phyloP scores from a whole-genome alignment of 2,888 invertebrate species.

The Apamea crenata region DNA sequence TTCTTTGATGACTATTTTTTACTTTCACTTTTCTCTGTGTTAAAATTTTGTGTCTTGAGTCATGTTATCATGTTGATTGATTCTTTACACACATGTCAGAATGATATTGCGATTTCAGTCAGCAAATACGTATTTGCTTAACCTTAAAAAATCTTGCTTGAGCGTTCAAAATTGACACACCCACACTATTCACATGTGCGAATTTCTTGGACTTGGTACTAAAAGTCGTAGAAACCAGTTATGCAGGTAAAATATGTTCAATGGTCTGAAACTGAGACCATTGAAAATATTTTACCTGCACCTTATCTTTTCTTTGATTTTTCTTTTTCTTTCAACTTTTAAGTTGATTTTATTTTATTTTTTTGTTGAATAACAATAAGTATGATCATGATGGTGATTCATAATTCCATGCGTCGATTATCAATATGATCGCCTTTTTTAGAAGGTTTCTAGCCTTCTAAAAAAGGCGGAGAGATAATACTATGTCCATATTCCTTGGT shows the following conservation, averaged over 20 bases:
- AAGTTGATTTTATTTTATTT: not conserved
- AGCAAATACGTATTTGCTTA: conserved; percentile 16
- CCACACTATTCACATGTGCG: conserved; percentile 37
- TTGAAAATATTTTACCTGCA: too few species aligned
- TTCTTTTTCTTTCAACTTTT: not conserved
- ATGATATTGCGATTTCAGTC: conserved; percentile 19
- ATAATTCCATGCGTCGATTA: not conserved
- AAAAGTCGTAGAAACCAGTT: conserved; percentile 8
- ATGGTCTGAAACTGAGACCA: too few species aligned
- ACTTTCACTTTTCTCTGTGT: conserved; percentile 65
- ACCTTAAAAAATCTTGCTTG: conserved; percentile 10
- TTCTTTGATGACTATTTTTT: conserved; percentile 57
- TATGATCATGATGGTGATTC: conserved; percentile 11
- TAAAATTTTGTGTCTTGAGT: conserved; percentile 2
- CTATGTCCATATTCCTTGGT: not conserved
- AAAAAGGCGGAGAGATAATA: not conserved
- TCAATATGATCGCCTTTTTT: not conserved
- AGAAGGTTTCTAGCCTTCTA: not conserved
- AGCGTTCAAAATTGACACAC: conserved; percentile 31
- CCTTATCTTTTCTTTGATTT: not conserved
- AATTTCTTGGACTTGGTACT: conserved; percentile 17
- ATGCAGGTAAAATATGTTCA: not conserved
- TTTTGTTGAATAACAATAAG: not conserved
- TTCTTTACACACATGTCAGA: conserved; percentile 27
- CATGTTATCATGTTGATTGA: conserved; percentile 30